Base-by-base conservation (phyloP, 30 jellyfish, hydroid and myxozoan species). In the Chironex yamaguchii region DNA sequence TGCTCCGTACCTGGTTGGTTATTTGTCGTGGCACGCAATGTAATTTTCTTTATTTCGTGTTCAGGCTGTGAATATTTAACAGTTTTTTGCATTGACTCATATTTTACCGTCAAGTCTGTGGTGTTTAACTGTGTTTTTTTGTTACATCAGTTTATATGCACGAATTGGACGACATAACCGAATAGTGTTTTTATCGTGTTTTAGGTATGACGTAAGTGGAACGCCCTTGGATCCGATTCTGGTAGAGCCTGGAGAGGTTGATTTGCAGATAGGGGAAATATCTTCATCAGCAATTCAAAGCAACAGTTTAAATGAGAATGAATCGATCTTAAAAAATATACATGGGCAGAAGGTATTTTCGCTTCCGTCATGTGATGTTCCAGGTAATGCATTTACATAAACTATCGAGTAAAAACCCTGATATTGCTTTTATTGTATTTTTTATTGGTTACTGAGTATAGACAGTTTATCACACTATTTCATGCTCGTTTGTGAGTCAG, bases 141-240 rank as follows among this genome's bases (percentile, higher is more conserved):
- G 4, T 69, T 69, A 0, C 22, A 20, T 20, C 4, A 4, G 31
- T 11, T 54, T 54, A 4, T 11, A 49, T 25, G 30, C 0, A 25
- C 30, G 1, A 14, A 21, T 14, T 36, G 4, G 0, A 35, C 26
- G 30, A 70, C 36, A 3, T 20, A 1, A 67, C 24, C 52, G 1
- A 2, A 9, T 11, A 14, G 12, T 22, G 0, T n/a, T 42, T 42
- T 42, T 42, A 6, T 6, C 52, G 6, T 6, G 14, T 27, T 31
- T 13, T 64, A 92, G 98, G 26, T 92, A 67, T 67, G 97, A 95
- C 34, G 25, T 87, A 26, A 34, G 80, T 30, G 96, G 90, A 22
- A 69, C 90, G 54, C 85, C 93, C 6, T 36, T 82, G 14, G 96
- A 92, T 30, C 97, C 98, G 3, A 50, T 74, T 23, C 28, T 92